Percentiles rank a stretch among this genome's conserved stretches.
Evolutionary conservation across 2,797 vertebrate genomes (phyloP).

Genomic region (Platalea minor): DNA sequence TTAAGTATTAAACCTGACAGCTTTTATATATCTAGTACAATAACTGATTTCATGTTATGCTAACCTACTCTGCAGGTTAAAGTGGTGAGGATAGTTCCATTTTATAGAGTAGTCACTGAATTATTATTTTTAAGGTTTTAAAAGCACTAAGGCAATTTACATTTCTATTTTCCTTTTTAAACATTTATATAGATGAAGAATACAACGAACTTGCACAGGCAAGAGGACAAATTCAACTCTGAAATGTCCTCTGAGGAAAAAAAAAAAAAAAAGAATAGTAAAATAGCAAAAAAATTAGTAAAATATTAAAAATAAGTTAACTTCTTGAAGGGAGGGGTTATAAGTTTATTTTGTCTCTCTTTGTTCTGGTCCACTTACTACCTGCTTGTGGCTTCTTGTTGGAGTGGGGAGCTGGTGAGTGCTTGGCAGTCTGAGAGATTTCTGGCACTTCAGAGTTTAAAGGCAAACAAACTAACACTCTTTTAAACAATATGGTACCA

Average conservation of each 20-base stretch:
- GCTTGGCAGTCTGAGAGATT: neutral
- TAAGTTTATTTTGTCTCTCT: neutral
- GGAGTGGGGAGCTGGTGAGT: neutral
- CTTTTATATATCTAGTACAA: neutral
- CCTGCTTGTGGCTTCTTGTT: neutral
- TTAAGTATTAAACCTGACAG: constrained; percentile 26
- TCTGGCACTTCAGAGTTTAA: neutral
- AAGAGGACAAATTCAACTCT: neutral
- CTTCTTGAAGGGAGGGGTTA: neutral
- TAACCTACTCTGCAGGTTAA: constrained; percentile 39
- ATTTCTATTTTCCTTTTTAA: constrained; percentile 28
- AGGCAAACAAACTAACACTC: neutral
- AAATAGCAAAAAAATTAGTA: neutral
- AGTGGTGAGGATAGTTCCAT: neutral
- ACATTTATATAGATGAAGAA: neutral
- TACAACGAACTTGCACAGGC: neutral
- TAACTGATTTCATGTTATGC: constrained; percentile 56
- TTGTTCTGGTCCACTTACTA: neutral
- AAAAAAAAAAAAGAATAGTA: neutral
- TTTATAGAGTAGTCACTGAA: neutral
- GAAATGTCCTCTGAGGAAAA: neutral
- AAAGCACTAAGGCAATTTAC: neutral
- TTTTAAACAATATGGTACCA: neutral
- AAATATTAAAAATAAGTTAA: neutral
- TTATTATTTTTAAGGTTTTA: neutral